These are phyloP conservation scores for Acleris holmiana DNA, from an alignment of 2,888 invertebrate genomes.

Conservation along the genomic window DNA sequence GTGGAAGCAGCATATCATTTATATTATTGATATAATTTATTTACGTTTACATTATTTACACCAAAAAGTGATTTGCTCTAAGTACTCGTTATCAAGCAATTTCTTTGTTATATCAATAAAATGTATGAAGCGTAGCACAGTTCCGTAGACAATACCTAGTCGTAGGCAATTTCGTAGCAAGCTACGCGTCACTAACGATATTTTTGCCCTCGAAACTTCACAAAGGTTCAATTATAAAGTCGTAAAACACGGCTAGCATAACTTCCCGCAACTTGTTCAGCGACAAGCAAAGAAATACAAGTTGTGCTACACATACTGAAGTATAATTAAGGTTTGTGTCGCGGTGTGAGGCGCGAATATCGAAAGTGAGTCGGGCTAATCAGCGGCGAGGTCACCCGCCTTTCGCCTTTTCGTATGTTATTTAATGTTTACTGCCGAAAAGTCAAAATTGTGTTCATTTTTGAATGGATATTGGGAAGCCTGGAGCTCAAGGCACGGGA, in stretches of 20 bases:
- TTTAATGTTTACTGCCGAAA: conserved; percentile 4
- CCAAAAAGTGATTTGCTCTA: too few species aligned
- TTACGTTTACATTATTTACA: too few species aligned
- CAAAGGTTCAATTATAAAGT: neutral
- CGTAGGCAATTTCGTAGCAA: conserved; percentile 7
- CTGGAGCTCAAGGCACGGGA: too few species aligned
- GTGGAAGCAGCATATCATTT: too few species aligned
- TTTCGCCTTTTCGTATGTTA: conserved; percentile 33
- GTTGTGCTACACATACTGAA: neutral
- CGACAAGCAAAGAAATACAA: conserved; percentile 1
- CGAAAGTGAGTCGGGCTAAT: conserved; percentile 18
- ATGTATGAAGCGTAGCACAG: neutral
- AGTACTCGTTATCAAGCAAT: neutral
- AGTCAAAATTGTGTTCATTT: too few species aligned
- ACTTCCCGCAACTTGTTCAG: too few species aligned
- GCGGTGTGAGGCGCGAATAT: conserved; percentile 14
- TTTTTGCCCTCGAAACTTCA: neutral
- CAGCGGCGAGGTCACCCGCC: conserved; percentile 25
- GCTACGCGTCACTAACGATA: neutral
- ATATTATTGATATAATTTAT: too few species aligned
- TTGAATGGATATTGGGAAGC: too few species aligned
- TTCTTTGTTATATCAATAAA: neutral
- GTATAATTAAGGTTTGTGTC: neutral
- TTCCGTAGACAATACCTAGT: neutral
- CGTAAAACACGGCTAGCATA: too few species aligned